Evolutionary conservation across 2,797 vertebrate genomes (phyloP).

Genomic region (Gymnothorax javanicus): DNA sequence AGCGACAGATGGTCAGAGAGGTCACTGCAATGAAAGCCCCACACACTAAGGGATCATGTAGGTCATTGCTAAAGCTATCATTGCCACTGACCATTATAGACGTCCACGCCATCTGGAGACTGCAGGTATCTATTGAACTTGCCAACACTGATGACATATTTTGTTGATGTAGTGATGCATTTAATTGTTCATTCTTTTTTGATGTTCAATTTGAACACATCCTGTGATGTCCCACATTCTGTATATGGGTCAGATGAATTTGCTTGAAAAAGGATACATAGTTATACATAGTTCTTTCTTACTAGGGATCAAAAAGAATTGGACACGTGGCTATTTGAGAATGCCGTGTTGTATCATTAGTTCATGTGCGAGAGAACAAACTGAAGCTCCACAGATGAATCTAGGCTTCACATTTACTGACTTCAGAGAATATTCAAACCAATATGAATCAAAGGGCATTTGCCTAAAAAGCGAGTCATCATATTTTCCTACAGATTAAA

Average conservation of each 20-base stretch:
- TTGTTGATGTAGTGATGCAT: constrained; percentile 17
- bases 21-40: constrained; percentile 38
- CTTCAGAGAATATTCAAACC: not conserved
- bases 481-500: constrained; percentile 53
- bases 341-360: no score
- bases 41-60: constrained; percentile 58
- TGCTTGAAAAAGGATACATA: not conserved
- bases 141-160: constrained; percentile 16
- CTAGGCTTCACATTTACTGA: no score
- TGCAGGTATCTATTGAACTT: constrained; percentile 12
- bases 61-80: constrained; percentile 62
- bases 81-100: constrained; percentile 26
- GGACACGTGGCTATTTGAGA: no score
- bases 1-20: constrained; percentile 8
- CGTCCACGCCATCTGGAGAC: constrained; percentile 50
- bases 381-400: no score
- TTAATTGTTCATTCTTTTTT: constrained; percentile 17
- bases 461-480: not conserved
- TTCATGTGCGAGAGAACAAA: no score
- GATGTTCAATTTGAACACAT: constrained; percentile 6
- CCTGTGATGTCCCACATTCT: constrained; percentile 18
- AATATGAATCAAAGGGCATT: not conserved
- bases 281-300: not conserved
- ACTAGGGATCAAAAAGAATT: no score
- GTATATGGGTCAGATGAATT: constrained; percentile 5